Percentiles rank a stretch among this genome's conserved stretches.
phyloP scores from a whole-genome alignment of 2,888 invertebrate species.

The Schizaphis graminum region DNA sequence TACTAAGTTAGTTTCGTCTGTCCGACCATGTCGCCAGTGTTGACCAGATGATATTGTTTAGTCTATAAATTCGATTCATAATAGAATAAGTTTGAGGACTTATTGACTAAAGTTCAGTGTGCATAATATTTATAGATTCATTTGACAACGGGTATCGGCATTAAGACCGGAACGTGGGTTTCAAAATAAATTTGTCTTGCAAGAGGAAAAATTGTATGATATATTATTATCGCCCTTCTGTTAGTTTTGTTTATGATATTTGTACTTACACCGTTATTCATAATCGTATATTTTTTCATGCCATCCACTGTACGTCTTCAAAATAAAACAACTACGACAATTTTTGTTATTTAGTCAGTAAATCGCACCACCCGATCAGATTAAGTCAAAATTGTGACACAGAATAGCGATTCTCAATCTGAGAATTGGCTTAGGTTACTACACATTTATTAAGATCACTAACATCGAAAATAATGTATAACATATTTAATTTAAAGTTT shows the following conservation, averaged over 20 bases:
- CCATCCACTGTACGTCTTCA: background rate
- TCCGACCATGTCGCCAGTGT: background rate
- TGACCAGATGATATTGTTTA: background rate
- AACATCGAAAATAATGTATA: no score
- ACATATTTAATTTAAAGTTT: no score
- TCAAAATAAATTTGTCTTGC: background rate
- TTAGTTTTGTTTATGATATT: background rate
- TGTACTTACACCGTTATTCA: background rate
- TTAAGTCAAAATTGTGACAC: background rate
- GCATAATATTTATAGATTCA: background rate
- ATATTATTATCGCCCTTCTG: background rate
- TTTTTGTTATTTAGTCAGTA: background rate
- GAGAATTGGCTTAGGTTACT: no score
- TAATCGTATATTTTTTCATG: background rate
- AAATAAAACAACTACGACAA: background rate
- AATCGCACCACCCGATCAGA: background rate
- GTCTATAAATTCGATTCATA: background rate
- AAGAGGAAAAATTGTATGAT: background rate
- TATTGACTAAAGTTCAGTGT: background rate
- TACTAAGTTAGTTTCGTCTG: background rate
- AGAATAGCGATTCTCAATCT: no score
- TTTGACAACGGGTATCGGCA: background rate
- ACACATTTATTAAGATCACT: no score
- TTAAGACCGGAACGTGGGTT: background rate
- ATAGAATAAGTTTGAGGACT: background rate